phyloP scores from a whole-genome alignment of 2,113 vertebrate species.

The Formicarius rufipectus region DNA sequence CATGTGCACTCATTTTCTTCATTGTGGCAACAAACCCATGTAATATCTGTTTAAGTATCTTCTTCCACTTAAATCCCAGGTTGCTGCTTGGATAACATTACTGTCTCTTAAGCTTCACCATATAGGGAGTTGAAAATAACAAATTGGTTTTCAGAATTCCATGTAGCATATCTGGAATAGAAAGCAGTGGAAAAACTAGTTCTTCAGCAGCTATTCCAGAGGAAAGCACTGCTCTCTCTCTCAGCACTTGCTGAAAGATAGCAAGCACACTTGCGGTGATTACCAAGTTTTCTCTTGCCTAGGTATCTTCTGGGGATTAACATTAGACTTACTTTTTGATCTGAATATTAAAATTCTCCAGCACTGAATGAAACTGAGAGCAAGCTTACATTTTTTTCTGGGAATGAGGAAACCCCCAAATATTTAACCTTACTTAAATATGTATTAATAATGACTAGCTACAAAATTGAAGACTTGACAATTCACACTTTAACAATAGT shows the following conservation, averaged over 20 bases:
- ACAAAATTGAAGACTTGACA: neutral
- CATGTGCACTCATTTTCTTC: neutral
- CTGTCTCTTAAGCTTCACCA: neutral
- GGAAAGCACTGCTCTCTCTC: neutral
- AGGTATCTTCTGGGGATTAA: neutral
- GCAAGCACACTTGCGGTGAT: neutral
- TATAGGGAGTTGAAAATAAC: neutral
- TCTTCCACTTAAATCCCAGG: neutral
- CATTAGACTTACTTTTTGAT: neutral
- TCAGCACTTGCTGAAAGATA: neutral
- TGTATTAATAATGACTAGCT: neutral
- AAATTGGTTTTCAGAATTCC: neutral
- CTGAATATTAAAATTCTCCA: neutral
- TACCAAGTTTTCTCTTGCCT: neutral
- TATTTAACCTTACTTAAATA: neutral
- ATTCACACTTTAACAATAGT: neutral
- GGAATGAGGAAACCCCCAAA: neutral
- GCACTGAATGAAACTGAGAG: neutral
- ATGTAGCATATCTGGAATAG: neutral
- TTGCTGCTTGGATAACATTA: neutral
- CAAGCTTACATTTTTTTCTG: neutral
- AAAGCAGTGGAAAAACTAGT: neutral
- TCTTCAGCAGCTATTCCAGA: neutral
- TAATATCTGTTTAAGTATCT: neutral
- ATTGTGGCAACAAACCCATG: neutral